Percentiles rank a stretch among this genome's conserved stretches.
These are phyloP conservation scores for Drosophila jambulina DNA, from an alignment of 1,140 invertebrate species.

Conservation along the genomic window DNA sequence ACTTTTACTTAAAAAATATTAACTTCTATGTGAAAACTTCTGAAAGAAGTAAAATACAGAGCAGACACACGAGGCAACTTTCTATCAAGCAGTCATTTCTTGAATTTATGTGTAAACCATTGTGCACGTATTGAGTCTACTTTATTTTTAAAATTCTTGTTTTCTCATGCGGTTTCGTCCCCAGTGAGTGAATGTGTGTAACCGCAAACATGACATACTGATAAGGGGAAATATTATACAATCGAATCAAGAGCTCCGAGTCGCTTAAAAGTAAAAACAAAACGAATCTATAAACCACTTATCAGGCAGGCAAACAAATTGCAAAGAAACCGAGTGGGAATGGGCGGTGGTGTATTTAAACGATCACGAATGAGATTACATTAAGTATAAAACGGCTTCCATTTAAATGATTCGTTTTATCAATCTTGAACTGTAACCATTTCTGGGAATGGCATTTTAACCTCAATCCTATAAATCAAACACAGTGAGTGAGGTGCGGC, in stretches of 20 bases:
- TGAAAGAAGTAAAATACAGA: background rate
- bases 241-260: slow-evolving; percentile 32
- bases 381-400: slow-evolving; percentile 10
- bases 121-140: background rate
- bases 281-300: slow-evolving; percentile 30
- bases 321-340: background rate
- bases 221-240: slow-evolving; percentile 49
- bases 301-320: slow-evolving; percentile 42
- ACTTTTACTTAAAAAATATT: background rate
- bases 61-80: background rate
- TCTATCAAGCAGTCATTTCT: background rate
- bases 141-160: slow-evolving; percentile 17
- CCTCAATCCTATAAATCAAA: background rate
- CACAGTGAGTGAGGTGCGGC: background rate
- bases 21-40: background rate
- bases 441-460: background rate
- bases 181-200: slow-evolving; percentile 5
- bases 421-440: background rate
- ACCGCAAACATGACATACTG: slow-evolving; percentile 47
- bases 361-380: slow-evolving; percentile 24
- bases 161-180: slow-evolving; percentile 12
- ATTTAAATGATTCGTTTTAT: slow-evolving; percentile 2
- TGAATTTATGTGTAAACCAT: background rate
- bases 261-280: slow-evolving; percentile 29
- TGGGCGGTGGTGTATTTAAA: background rate